A percentile compares a stretch with the other conserved stretches of the same genome.
Evolutionary conservation across 2,888 invertebrate genomes (phyloP).

Genomic region (Druceiella hillmani): DNA sequence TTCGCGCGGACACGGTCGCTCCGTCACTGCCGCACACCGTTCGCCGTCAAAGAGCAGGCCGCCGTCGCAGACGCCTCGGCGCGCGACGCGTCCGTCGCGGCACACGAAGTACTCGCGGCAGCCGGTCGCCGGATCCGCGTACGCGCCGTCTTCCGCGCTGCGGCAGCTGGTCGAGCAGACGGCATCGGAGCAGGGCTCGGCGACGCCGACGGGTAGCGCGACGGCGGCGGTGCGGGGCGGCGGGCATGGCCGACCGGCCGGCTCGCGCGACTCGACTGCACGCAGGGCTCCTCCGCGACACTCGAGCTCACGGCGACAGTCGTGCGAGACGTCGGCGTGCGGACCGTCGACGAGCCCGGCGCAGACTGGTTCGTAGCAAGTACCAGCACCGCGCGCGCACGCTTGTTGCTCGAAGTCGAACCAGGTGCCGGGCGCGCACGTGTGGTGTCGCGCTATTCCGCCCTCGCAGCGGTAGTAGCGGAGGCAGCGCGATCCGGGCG

Average conservation of each 20-base stretch:
- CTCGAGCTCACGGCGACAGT: conserved; percentile 46
- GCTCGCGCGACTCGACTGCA: conserved; percentile 35
- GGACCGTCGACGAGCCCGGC: conserved; percentile 51
- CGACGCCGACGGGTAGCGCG: conserved; percentile 47
- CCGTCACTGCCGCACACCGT: conserved; percentile 43
- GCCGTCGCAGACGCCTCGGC: conserved; percentile 51
- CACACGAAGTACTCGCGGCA: conserved; percentile 57
- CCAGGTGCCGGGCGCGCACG: conserved; percentile 50
- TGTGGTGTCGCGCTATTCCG: conserved; percentile 41
- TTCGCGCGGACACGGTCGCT: conserved; percentile 42
- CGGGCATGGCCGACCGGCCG: conserved; percentile 29
- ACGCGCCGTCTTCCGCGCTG: conserved; percentile 49
- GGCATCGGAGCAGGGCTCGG: conserved; percentile 46
- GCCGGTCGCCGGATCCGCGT: conserved; percentile 48
- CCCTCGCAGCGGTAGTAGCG: conserved; percentile 54
- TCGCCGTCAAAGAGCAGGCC: conserved; percentile 48
- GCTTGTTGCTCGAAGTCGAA: conserved; percentile 52
- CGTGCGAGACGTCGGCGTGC: conserved; percentile 53
- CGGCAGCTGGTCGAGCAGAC: conserved; percentile 47
- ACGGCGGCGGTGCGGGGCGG: conserved; percentile 39
- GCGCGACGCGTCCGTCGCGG: conserved; percentile 44
- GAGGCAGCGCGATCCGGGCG: conserved; percentile 52
- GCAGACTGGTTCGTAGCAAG: conserved; percentile 56
- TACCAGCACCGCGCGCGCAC: conserved; percentile 48
- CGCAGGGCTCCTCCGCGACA: conserved; percentile 46